These are phyloP conservation scores for Acronicta psi DNA, from an alignment of 2,888 invertebrate species.

Conservation along the genomic window DNA sequence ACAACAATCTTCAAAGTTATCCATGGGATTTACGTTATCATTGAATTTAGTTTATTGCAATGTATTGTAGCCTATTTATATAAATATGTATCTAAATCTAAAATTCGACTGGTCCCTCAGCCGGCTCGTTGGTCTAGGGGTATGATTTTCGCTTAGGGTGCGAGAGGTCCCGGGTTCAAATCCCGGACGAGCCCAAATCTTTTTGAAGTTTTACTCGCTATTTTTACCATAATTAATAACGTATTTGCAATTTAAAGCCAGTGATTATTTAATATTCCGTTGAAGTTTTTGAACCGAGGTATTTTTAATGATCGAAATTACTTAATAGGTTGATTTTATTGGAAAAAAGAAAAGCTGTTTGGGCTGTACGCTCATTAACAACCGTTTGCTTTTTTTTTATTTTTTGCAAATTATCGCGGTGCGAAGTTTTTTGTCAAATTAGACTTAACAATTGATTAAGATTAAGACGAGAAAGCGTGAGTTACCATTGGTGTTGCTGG, in stretches of 20 bases:
- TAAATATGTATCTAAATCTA: neutral
- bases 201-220: neutral
- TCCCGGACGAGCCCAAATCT: conserved; percentile 84
- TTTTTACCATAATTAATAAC: neutral
- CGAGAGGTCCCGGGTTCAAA: conserved; percentile 89
- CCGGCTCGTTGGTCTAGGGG: conserved; percentile 88
- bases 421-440: too few species aligned
- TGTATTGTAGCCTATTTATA: neutral
- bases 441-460: too few species aligned
- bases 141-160: conserved; percentile 89
- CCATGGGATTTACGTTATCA: conserved; percentile 13
- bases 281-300: conserved; percentile 22
- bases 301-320: conserved; percentile 45
- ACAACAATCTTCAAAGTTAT: conserved; percentile 1
- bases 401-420: neutral
- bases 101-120: conserved; percentile 9
- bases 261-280: neutral
- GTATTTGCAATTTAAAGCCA: neutral
- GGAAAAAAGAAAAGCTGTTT: conserved; percentile 1
- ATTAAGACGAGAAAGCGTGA: too few species aligned
- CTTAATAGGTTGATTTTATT: conserved; percentile 25
- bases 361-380: conserved; percentile 16
- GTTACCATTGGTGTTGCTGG: too few species aligned
- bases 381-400: neutral
- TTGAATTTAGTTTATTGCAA: conserved; percentile 18